Base-by-base conservation (phyloP, 2,113 vertebrate species). In the Silurus asotus region DNA sequence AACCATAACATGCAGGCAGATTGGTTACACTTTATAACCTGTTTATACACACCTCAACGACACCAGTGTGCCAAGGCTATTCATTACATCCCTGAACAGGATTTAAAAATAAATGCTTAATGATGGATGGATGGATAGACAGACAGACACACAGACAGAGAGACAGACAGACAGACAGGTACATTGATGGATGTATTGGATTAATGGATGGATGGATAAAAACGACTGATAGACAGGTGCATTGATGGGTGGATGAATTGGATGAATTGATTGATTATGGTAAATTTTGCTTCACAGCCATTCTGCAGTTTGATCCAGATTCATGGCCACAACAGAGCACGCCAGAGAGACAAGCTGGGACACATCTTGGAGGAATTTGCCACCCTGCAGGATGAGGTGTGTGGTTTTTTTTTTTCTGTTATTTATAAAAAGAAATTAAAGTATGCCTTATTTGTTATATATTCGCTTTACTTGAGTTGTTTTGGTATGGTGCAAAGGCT, bases 261-360 rank as follows among this genome's bases (percentile, higher is more conserved):
- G 37, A 37, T 37, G 23, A 8, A 62, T 20, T 28, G 3, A 2
- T 6, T n/a, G 61, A 62, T 49, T 28, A 19, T 4, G 8, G 23
- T 51, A 51, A 25, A 51, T 58, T 77, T 88, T 88, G 87, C n/a
- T 92, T 58, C 92, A 1, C 90, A 99, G 98, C 98, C 98, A 0
- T 99, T 99, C 91, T 99, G 98, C 93, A 99, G 96, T 93, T 95
- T 99, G 62, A 97, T 99, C 92, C 98, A 99, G 93, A 99, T 99
- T 92, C 97, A 99, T 48, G 98, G 98, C 87, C 98, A 99, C 93
- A 99, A 99, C 87, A 94, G 98, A 88, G 98, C 98, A 84, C 96
- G 98, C 1, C 98, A 99, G 91, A 96, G 98, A 94, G 98, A 99
- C 94, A 99, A 99, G 86, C 95, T 99, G 53, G 98, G 98, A 69